phyloP scores from a whole-genome alignment of 92 coral and sea anemone genomes.

The Heliopora coerulea region DNA sequence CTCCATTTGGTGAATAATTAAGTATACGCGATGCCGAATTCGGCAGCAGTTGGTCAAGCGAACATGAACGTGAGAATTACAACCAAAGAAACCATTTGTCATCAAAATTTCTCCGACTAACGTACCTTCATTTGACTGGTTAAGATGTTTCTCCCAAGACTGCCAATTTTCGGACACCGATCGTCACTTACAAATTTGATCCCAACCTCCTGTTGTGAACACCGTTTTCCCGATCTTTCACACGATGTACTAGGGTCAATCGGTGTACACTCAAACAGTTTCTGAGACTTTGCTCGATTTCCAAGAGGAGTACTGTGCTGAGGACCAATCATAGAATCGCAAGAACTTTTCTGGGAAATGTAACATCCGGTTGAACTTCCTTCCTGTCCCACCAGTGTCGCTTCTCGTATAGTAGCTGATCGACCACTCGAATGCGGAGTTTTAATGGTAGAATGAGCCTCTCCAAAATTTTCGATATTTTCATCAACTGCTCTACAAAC shows the following conservation, averaged over 20 bases:
- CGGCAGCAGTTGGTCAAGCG: too few relatives aligned
- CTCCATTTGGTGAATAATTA: too few relatives aligned
- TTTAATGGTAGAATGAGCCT: not conserved
- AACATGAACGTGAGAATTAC: too few relatives aligned
- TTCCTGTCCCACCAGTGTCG: slow-evolving; percentile 3
- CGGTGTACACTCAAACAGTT: slow-evolving; percentile 13
- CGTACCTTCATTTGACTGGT: slow-evolving; percentile 80
- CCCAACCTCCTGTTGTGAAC: not conserved
- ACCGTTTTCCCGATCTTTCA: not conserved
- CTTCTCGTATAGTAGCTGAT: not conserved
- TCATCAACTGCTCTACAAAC: not conserved
- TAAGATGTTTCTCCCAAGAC: slow-evolving; percentile 62
- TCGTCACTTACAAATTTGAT: not conserved
- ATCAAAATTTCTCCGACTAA: not conserved
- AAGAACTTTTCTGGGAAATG: not conserved
- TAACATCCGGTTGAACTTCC: not conserved
- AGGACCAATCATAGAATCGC: slow-evolving; percentile 20
- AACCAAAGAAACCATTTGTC: not conserved
- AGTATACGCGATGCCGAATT: too few relatives aligned
- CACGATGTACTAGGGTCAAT: not conserved
- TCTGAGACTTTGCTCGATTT: slow-evolving; percentile 3
- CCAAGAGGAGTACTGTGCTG: slow-evolving; percentile 40
- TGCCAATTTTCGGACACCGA: slow-evolving; percentile 12
- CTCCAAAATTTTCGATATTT: not conserved
- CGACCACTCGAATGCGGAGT: not conserved